These are phyloP conservation scores for Gasterosteus aculeatus DNA, from an alignment of 2,113 vertebrate genomes.

Conservation along the genomic window DNA sequence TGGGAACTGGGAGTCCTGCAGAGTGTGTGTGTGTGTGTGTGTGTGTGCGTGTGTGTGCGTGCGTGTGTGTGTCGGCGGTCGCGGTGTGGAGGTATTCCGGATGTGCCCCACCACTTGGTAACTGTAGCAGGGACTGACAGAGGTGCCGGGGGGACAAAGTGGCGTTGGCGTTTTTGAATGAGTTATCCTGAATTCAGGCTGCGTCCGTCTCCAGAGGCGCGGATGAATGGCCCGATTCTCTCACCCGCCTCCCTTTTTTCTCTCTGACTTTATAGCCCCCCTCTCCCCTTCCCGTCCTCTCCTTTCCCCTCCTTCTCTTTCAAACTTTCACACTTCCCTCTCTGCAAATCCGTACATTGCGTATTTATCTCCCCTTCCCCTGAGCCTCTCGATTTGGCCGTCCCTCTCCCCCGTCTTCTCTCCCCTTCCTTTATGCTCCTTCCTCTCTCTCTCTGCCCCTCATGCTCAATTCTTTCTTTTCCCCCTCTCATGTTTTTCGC, in stretches of 20 bases:
- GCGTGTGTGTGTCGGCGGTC: conserved; percentile 55
- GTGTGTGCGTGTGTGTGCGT: not conserved
- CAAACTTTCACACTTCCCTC: conserved; percentile 58
- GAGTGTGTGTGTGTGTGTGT: not conserved
- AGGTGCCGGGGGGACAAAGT: conserved; percentile 74
- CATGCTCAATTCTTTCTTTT: not conserved
- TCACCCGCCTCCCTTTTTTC: conserved; percentile 61
- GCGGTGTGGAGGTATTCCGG: conserved; percentile 64
- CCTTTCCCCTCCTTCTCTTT: conserved; percentile 37
- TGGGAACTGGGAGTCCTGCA: not conserved
- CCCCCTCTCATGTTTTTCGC: conserved; percentile 4
- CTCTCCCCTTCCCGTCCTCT: not conserved
- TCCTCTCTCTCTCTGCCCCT: conserved; percentile 30
- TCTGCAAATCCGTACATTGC: conserved; percentile 55
- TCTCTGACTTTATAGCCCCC: conserved; percentile 57
- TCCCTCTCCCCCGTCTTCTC: conserved; percentile 37
- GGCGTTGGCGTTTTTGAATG: conserved; percentile 73
- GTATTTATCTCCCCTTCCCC: conserved; percentile 24
- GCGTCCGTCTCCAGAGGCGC: conserved; percentile 74
- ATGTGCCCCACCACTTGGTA: conserved; percentile 67
- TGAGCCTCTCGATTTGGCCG: conserved; percentile 35
- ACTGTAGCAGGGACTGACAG: conserved; percentile 72
- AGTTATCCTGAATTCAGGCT: conserved; percentile 78
- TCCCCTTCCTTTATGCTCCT: conserved; percentile 34
- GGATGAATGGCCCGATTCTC: conserved; percentile 81